phyloP scores from a whole-genome alignment of 2,888 invertebrate species.

The Meteorus colon region DNA sequence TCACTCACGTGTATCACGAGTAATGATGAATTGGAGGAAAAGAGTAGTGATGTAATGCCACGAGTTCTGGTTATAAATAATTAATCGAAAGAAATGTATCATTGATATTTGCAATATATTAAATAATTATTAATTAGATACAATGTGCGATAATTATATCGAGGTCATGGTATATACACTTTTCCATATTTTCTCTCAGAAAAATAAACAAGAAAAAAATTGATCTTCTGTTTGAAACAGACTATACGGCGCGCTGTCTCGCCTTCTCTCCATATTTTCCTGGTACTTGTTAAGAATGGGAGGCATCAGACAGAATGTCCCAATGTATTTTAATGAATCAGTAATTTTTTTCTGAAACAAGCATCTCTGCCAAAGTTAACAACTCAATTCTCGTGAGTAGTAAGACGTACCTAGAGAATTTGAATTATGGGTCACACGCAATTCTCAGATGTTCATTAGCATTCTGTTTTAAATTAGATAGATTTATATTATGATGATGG shows the following conservation, averaged over 20 bases:
- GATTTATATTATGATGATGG: background rate
- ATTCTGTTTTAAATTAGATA: background rate
- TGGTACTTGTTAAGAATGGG: too few species aligned
- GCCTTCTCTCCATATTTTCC: too few species aligned
- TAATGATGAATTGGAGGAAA: constrained; percentile 11
- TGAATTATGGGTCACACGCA: too few species aligned
- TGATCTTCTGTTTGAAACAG: background rate
- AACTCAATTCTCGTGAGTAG: too few species aligned
- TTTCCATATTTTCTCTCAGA: constrained; percentile 39
- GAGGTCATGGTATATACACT: constrained; percentile 67
- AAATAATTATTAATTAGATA: constrained; percentile 70
- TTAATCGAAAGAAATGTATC: constrained; percentile 25
- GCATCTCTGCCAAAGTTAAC: too few species aligned
- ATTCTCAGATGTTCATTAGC: background rate
- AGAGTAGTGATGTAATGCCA: background rate
- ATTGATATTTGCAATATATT: constrained; percentile 70
- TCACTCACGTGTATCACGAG: background rate
- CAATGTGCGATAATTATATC: constrained; percentile 66
- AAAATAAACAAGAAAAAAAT: background rate
- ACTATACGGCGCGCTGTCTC: too few species aligned
- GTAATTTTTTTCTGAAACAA: too few species aligned
- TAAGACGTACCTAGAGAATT: too few species aligned
- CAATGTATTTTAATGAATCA: too few species aligned
- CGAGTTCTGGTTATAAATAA: constrained; percentile 29
- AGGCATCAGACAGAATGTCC: too few species aligned